Evolutionary conservation across 2,113 vertebrate genomes (phyloP), one percentile per base, ranked within the genome.

Genomic region (Ctenomys sociabilis): DNA sequence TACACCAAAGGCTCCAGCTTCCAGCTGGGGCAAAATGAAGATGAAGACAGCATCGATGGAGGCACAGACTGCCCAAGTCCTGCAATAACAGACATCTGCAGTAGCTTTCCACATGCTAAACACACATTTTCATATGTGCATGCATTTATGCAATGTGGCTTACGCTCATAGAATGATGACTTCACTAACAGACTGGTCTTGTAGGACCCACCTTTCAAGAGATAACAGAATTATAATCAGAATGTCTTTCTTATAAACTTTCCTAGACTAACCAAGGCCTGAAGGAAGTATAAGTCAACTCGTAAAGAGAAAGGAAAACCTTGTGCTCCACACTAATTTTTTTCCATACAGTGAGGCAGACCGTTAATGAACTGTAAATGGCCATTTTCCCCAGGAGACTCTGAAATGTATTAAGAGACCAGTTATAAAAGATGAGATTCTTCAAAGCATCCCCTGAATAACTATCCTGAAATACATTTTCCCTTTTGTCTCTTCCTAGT

Each of bases 361-460:
- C 66, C 12, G 4, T 28, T 61, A 61, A 78, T 37, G n/a, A 30
- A 81, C 21, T 90, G 40, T 85, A 26, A 92, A 95, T 35, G 54
- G 32, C 3, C 49, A 24, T 17, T 30, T 92, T 64, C 70, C 61
- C 35, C 37, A 73, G 17, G 66, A 95, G 22, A n/a, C 28, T 54
- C 3, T 85, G 30, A 78, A 88, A 86, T 13, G 10, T 43, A 95
- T 92, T 54, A 21, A 80, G 91, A 40, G 37, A 77, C 54, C 57
- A 80, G 70, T 88, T 83, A 85, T 49, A 90, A 96, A 87, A 9
- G 45, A 83, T 16, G 21, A 83, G 59, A 52, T 49, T 91, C 26
- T 93, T 92, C 84, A 97, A 85, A 84, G 37, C 24, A 80, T 61
- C 5, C 10, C 7, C 63, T 57, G 81, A 92, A 59, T 63, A 77